Percentiles rank a stretch among this genome's conserved stretches.
Evolutionary conservation across 1,140 invertebrate species (phyloP).

Genomic region (Penaeus chinensis): DNA sequence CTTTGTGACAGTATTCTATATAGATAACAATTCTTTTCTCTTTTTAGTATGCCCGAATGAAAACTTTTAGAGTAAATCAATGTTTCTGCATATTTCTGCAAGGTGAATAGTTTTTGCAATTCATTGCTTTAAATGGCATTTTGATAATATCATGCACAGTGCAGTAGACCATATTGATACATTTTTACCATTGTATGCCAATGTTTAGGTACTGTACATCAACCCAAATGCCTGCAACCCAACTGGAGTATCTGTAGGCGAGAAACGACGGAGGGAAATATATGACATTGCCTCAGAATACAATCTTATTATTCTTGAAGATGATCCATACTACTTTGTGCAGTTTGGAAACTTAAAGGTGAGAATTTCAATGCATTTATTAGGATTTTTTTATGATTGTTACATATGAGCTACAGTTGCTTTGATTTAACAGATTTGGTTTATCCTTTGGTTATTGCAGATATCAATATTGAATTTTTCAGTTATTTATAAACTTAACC

Average conservation of each 20-base stretch:
- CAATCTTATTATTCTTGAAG: conserved; percentile 83
- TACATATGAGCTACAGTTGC: conserved; percentile 35
- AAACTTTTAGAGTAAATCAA: too few species aligned
- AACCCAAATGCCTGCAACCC: conserved; percentile 79
- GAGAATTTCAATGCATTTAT: conserved; percentile 64
- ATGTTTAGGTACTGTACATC: conserved; percentile 45
- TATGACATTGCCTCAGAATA: conserved; percentile 81
- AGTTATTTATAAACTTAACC: conserved; percentile 80
- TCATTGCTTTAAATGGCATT: too few species aligned
- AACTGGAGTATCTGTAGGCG: conserved; percentile 76
- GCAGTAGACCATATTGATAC: too few species aligned
- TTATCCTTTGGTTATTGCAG: too few species aligned
- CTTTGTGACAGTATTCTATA: too few species aligned
- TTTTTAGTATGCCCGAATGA: too few species aligned
- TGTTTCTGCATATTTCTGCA: too few species aligned
- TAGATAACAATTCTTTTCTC: too few species aligned
- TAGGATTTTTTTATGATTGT: background rate
- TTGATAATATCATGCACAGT: too few species aligned
- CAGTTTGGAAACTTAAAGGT: conserved; percentile 76
- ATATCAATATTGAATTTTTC: conserved; percentile 72
- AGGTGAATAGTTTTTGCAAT: too few species aligned
- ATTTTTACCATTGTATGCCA: background rate
- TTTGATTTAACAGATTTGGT: too few species aligned
- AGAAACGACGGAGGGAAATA: conserved; percentile 77
- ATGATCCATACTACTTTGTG: conserved; percentile 85